A percentile compares a stretch with the other conserved stretches of the same genome.
These are phyloP conservation scores for Criorhina ranunculi DNA, from an alignment of 2,888 invertebrate genomes.

Conservation along the genomic window DNA sequence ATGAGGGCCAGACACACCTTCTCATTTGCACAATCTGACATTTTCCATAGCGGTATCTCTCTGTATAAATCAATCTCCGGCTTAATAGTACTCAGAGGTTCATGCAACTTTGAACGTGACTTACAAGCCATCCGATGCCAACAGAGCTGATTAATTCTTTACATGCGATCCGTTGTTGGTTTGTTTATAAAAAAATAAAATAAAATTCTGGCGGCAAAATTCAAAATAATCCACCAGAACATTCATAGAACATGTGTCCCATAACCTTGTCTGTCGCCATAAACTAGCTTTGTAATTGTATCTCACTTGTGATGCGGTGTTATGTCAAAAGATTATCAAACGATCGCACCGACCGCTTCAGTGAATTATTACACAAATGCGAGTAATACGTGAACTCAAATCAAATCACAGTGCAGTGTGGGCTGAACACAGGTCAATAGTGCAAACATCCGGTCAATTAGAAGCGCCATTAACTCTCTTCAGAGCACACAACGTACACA, in stretches of 20 bases:
- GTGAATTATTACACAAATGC: not conserved
- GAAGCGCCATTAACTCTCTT: constrained; percentile 36
- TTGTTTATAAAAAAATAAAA: constrained; percentile 1
- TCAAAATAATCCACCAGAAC: constrained; percentile 9
- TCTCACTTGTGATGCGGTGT: constrained; percentile 6
- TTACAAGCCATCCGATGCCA: constrained; percentile 25
- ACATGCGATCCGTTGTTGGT: not conserved
- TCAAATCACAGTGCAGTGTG: constrained; percentile 25
- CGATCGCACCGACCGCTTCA: constrained; percentile 2
- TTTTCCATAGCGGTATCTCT: constrained; percentile 22
- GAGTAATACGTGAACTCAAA: constrained; percentile 1
- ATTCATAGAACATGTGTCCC: constrained; percentile 6
- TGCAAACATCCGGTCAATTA: constrained; percentile 58
- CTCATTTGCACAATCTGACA: constrained; percentile 38
- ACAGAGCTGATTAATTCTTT: not conserved
- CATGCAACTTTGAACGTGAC: constrained; percentile 65
- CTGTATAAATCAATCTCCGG: constrained; percentile 44
- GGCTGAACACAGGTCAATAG: constrained; percentile 16
- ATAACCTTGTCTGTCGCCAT: constrained; percentile 11
- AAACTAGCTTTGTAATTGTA: constrained; percentile 17
- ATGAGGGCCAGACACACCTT: constrained; percentile 44
- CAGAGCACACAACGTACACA: constrained; percentile 5
- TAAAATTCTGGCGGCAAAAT: constrained; percentile 37
- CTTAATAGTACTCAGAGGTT: constrained; percentile 27
- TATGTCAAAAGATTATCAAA: constrained; percentile 25